A percentile compares a stretch with the other conserved stretches of the same genome.
phyloP scores from a whole-genome alignment of 2,113 vertebrate genomes.

The Anguilla rostrata region DNA sequence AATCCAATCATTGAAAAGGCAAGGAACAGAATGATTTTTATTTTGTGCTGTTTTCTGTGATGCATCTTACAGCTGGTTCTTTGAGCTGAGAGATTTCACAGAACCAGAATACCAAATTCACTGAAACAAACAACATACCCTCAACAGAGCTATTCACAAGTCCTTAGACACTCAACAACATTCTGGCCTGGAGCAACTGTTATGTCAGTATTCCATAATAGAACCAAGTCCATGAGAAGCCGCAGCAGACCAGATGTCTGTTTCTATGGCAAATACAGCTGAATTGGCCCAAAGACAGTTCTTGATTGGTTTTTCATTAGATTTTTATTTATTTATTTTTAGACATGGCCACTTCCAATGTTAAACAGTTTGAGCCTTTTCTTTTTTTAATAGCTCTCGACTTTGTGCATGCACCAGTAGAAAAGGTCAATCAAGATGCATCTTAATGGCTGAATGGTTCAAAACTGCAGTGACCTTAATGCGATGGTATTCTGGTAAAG shows the following conservation, averaged over 20 bases:
- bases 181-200: not conserved
- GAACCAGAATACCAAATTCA: not conserved
- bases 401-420: constrained; percentile 13
- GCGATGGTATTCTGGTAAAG: constrained; percentile 48
- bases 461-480: constrained; percentile 63
- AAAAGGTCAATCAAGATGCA: constrained; percentile 61
- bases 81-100: not conserved
- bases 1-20: too few species aligned
- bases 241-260: too few species aligned
- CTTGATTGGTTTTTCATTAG: not conserved
- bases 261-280: not conserved
- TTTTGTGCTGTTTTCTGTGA: too few species aligned
- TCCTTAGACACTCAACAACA: not conserved
- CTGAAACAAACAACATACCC: not conserved
- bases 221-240: not conserved
- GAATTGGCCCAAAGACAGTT: not conserved
- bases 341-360: not conserved
- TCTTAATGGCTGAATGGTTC: constrained; percentile 48
- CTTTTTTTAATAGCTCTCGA: not conserved
- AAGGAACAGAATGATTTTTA: too few species aligned
- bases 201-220: not conserved
- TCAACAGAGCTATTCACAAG: not conserved
- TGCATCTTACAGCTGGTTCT: not conserved
- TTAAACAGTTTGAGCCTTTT: constrained; percentile 12
- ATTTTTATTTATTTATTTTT: not conserved